phyloP scores from a whole-genome alignment of 2,797 vertebrate genomes.

The Leucoraja ocellata region DNA sequence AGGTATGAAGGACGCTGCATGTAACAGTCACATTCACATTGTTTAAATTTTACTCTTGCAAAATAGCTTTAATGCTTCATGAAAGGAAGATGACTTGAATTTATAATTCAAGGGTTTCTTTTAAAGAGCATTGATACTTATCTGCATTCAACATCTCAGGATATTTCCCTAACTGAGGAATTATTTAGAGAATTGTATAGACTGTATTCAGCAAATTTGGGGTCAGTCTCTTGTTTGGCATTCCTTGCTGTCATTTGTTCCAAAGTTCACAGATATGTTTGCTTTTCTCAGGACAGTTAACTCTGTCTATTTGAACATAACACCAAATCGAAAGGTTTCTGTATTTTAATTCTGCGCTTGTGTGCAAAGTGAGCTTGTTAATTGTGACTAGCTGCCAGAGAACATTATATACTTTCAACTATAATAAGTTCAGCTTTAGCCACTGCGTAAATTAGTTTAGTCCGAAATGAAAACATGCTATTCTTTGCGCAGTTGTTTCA shows the following conservation, averaged over 20 bases:
- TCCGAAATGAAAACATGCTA: background rate
- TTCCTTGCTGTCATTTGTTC: background rate
- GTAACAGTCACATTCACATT: background rate
- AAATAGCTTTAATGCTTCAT: no score
- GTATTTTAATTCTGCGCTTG: background rate
- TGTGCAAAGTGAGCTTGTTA: background rate
- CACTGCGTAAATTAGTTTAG: background rate
- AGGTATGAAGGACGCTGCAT: constrained; percentile 60
- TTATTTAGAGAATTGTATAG: background rate
- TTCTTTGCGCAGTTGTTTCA: background rate
- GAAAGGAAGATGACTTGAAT: no score
- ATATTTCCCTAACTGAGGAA: background rate
- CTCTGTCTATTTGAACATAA: background rate
- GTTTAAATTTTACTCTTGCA: background rate
- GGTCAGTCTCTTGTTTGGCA: background rate
- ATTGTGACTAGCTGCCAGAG: background rate
- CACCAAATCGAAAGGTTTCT: background rate
- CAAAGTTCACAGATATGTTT: constrained; percentile 7
- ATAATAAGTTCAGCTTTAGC: background rate
- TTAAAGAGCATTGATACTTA: background rate
- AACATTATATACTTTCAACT: background rate
- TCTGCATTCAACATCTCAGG: background rate
- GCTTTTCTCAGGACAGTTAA: background rate
- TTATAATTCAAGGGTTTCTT: background rate
- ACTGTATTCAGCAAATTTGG: background rate